Evolutionary conservation across 1,140 invertebrate genomes (phyloP).

Genomic region (Plectrocnemia conspersa): DNA sequence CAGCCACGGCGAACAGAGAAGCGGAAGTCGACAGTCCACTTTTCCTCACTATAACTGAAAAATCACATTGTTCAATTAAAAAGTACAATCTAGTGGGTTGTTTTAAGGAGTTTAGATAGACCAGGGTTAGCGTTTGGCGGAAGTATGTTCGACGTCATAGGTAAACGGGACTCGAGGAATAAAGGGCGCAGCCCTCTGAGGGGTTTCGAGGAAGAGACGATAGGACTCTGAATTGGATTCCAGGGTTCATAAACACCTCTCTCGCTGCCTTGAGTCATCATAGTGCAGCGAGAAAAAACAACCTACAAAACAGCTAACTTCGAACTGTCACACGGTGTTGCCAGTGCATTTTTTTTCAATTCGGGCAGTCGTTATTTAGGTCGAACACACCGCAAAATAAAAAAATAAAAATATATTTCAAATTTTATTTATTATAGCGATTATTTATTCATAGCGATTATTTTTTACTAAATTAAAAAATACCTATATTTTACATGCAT

Average conservation of each 20-base stretch:
- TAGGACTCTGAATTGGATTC: conserved; percentile 20
- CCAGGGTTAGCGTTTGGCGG: not conserved
- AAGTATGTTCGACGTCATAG: not conserved
- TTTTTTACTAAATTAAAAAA: no score
- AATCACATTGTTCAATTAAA: not conserved
- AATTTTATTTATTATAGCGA: no score
- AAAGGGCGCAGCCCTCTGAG: not conserved
- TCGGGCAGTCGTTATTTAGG: no score
- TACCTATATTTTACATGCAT: no score
- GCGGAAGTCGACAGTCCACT: conserved; percentile 50
- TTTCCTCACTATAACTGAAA: conserved; percentile 10
- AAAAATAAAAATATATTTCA: no score
- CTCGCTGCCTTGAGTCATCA: conserved; percentile 5
- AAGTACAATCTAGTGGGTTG: not conserved
- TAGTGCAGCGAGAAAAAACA: not conserved
- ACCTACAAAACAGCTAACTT: no score
- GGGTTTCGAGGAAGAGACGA: conserved; percentile 12
- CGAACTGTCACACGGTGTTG: no score
- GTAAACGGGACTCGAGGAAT: not conserved
- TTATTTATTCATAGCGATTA: no score
- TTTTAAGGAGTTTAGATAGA: not conserved
- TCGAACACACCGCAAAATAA: no score
- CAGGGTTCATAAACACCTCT: conserved; percentile 16
- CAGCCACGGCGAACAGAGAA: conserved; percentile 53
- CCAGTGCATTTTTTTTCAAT: no score